phyloP scores from a whole-genome alignment of 2,888 invertebrate genomes.

The Eupeodes latifasciatus region DNA sequence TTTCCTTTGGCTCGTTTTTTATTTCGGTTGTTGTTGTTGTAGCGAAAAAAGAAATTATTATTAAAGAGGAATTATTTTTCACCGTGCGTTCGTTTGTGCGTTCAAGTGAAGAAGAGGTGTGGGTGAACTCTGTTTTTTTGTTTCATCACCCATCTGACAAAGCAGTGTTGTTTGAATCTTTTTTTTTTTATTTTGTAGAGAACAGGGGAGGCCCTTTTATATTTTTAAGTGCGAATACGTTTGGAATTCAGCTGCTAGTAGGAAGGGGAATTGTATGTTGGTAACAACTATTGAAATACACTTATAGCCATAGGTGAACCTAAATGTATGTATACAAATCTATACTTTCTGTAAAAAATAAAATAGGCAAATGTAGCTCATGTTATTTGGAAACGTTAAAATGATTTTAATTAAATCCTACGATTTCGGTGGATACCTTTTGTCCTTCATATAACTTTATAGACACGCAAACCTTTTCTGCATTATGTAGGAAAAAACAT shows the following conservation, averaged over 20 bases:
- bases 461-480: no score
- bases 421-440: no score
- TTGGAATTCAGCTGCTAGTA: slow-evolving; percentile 4
- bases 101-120: slow-evolving; percentile 72
- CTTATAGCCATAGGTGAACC: no score
- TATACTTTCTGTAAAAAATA: no score
- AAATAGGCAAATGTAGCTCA: no score
- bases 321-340: no score
- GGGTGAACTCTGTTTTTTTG: slow-evolving; percentile 53
- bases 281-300: background rate
- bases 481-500: no score
- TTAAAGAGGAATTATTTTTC: slow-evolving; percentile 72
- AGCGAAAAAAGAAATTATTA: slow-evolving; percentile 55
- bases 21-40: slow-evolving; percentile 21
- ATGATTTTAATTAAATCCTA: no score
- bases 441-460: no score
- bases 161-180: slow-evolving; percentile 1
- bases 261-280: no score
- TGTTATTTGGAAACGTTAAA: no score
- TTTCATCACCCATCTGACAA: slow-evolving; percentile 33
- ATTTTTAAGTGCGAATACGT: slow-evolving; percentile 48
- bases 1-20: slow-evolving; percentile 63
- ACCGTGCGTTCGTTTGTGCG: slow-evolving; percentile 65
- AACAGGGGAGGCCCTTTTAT: slow-evolving; percentile 26
- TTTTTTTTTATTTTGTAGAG: background rate